Evolutionary conservation across 2,888 invertebrate species (phyloP), one percentile per base, ranked within the genome.

Genomic region (Leptura quadrifasciata): DNA sequence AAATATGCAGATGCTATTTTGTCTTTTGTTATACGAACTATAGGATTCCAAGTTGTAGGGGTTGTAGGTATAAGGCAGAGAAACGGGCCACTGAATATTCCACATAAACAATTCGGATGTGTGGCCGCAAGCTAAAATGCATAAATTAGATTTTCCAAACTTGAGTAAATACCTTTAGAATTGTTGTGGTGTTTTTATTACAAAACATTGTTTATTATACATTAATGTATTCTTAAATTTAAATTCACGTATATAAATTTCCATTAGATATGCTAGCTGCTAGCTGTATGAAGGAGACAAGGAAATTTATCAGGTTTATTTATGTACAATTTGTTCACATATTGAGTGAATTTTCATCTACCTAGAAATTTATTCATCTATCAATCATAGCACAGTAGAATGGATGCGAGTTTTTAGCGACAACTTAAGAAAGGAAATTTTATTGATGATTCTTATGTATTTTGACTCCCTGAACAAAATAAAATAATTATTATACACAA

Each of bases 51-150:
- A 70, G 31, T 21, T 57, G 69, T 18, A 15, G 21, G 57, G 47
- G 67, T n/a, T n/a, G 24, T 15, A 21, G 24, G 47, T 58, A 60
- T 17, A 60, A 39, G 71, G 61, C 17, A 58, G 61, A 61, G 71
- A 71, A 70, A 70, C 69, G 71, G 71, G 61, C 71, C 71, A 71
- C 15, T 71, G 71, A 71, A 71, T 71, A 71, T 83, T 84, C 83
- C 84, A 80, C 84, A 83, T 82, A 84, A 85, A 85, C 85, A 86
- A 82, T 83, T 83, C 81, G 81, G 81, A 80, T 85, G 79, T 83
- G 77, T 82, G 79, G 85, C 85, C 83, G 75, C 67, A 73, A 83
- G 86, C 81, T 79, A 80, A 84, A 84, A 85, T 85, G 85, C 85
- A 85, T 86, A 85, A 81, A 81, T 84, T 84, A 83, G 81, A 84